Evolutionary conservation across 2,888 invertebrate genomes (phyloP).

Genomic region (Rambutsinella grinnellia): DNA sequence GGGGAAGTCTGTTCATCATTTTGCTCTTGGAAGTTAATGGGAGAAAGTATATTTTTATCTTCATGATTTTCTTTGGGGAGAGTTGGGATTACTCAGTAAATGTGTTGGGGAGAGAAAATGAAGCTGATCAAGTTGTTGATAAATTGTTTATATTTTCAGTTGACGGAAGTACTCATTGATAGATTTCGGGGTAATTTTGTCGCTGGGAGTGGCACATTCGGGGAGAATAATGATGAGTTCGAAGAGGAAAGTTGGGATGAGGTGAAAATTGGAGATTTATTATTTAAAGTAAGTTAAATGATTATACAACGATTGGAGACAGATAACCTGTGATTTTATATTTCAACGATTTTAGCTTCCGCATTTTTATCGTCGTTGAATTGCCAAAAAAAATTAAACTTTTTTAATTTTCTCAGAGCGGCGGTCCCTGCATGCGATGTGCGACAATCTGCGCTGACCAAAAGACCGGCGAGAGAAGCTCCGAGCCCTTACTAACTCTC

Average conservation of each 20-base stretch:
- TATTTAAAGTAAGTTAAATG: conserved; percentile 74
- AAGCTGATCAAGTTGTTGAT: not conserved
- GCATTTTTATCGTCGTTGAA: not conserved
- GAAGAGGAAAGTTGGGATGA: conserved; percentile 81
- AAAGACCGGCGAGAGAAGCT: conserved; percentile 75
- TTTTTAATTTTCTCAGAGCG: conserved; percentile 74
- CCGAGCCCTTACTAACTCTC: conserved; percentile 83
- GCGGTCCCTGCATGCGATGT: conserved; percentile 88
- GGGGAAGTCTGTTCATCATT: not conserved
- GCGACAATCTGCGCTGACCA: conserved; percentile 98
- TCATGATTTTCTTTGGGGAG: too few relatives aligned
- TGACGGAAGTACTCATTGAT: conserved; percentile 75
- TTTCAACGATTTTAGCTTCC: not conserved
- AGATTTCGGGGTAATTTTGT: conserved; percentile 95
- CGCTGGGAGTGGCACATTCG: conserved; percentile 61
- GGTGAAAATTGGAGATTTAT: conserved; percentile 76
- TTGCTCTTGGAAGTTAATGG: not conserved
- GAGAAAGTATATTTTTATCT: too few relatives aligned
- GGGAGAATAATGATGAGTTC: conserved; percentile 73
- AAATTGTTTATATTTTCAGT: conserved; percentile 35
- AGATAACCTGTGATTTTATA: not conserved
- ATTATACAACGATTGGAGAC: not conserved
- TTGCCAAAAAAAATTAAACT: not conserved
- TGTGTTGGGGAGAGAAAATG: not conserved
- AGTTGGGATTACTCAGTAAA: too few relatives aligned